Conservation (phyloP, 2,797 vertebrate species). For the Phaenicophaeus curvirostris region DNA sequence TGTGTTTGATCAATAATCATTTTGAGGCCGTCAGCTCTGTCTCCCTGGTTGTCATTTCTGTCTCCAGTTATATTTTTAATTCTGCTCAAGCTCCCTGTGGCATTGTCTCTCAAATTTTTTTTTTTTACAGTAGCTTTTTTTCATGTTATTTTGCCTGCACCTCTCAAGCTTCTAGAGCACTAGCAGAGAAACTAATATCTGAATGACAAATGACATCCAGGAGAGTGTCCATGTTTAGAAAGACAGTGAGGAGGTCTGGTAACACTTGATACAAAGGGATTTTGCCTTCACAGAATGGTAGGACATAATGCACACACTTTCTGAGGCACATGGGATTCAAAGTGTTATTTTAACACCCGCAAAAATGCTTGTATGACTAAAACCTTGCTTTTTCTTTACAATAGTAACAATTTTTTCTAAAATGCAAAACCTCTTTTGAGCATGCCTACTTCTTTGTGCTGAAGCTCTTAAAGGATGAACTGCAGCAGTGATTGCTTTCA, state of each 20-base stretch:
- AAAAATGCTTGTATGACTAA: neutral
- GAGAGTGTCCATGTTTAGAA: neutral
- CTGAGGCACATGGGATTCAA: neutral
- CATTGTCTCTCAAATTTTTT: neutral
- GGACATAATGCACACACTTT: neutral
- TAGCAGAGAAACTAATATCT: neutral
- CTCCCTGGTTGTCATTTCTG: neutral
- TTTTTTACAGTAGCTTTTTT: neutral
- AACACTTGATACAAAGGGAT: neutral
- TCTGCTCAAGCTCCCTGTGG: neutral
- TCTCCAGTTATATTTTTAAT: neutral
- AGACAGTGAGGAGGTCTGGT: neutral
- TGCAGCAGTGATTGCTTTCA: constrained; percentile 6
- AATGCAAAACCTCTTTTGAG: neutral
- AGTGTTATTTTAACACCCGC: neutral
- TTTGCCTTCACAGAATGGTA: neutral
- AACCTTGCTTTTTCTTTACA: neutral
- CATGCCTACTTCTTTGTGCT: neutral
- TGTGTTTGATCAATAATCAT: neutral
- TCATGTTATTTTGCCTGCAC: neutral
- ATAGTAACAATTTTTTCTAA: neutral
- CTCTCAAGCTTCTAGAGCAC: neutral
- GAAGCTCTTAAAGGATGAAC: neutral
- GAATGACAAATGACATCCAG: neutral
- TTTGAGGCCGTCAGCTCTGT: neutral